Conservation (phyloP, 2,113 vertebrate species). For the Mellivora capensis region DNA sequence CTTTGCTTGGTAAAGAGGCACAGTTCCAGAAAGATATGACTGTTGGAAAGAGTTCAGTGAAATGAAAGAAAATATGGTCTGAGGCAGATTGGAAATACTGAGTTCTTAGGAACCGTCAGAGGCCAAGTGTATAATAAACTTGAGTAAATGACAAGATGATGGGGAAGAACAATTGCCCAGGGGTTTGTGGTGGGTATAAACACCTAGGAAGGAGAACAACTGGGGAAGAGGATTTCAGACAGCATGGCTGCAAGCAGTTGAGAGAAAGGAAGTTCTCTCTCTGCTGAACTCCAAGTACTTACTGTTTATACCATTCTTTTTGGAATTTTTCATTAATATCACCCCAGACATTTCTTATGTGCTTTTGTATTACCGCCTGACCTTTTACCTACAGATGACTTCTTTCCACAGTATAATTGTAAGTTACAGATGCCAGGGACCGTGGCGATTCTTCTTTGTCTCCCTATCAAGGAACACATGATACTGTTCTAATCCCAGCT, state of each 20-base stretch:
- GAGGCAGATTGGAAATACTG: constrained; percentile 43
- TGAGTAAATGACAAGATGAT: constrained; percentile 44
- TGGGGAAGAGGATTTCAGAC: background rate
- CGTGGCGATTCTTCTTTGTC: background rate
- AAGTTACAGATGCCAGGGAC: background rate
- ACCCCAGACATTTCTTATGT: background rate
- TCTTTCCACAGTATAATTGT: background rate
- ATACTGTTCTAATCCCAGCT: background rate
- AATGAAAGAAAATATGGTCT: constrained; percentile 44
- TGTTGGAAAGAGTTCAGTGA: constrained; percentile 45
- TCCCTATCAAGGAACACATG: background rate
- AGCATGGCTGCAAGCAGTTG: background rate
- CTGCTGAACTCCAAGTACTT: background rate
- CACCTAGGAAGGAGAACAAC: background rate
- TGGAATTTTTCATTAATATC: constrained; percentile 33
- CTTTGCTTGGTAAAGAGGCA: background rate
- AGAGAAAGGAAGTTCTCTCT: background rate
- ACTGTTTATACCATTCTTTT: background rate
- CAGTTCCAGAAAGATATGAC: constrained; percentile 28
- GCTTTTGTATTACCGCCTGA: background rate
- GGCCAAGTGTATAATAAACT: constrained; percentile 43
- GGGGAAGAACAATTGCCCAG: constrained; percentile 14
- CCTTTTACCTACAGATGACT: background rate
- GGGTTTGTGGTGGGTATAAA: background rate
- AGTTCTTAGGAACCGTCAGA: constrained; percentile 55